Base-by-base conservation (phyloP, 2,888 invertebrate species). In the Proisotoma minuta region DNA sequence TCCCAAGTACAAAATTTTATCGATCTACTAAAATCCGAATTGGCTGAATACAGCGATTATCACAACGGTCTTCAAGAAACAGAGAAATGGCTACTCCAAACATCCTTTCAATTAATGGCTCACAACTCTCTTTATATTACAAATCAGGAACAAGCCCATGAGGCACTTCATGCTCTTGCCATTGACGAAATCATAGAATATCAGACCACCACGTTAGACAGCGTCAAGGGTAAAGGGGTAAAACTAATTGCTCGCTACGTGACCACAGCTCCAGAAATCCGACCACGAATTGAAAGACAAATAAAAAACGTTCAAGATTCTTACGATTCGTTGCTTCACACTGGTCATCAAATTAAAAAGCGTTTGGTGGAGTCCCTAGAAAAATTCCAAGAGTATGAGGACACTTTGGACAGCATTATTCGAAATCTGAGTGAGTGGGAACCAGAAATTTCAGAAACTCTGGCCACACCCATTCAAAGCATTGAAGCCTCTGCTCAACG, bases 51-150 rank as follows among this genome's bases (percentile, higher is more conserved):
- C 77, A 89, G 88, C 75, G 83, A 85, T 15, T 97, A 95, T 76
- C 91, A 94, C 73, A 88, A 89, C 75, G 87, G 88, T 12, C 80
- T 96, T 24, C 96, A 96, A 80, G 94, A 95, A 74, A 90, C 89
- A 0, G 96, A 96, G 77, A 95, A 95, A 77, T 97, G 96, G 96
- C 80, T 96, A 51, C 78, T 96, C 24, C 94, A 95, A 79, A 89
- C 92, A 57, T 94, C 94, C 1, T 94, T 95, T 84, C 91, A 92
- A 76, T 82, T 96, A 0, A 95, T 96, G 94, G 91, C 93, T 0
- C 94, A 95, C 76, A 96, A 96, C 77, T 92, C 94, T 0, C 81
- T 95, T 22, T 93, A 93, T 76, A 94, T 95, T 65, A 88, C 89
- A 3, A 93, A 91, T n/a, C n/a, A n/a, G n/a, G n/a, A n/a, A n/a